Evolutionary conservation across 2,113 vertebrate species (phyloP).

Genomic region (Sander lucioperca): DNA sequence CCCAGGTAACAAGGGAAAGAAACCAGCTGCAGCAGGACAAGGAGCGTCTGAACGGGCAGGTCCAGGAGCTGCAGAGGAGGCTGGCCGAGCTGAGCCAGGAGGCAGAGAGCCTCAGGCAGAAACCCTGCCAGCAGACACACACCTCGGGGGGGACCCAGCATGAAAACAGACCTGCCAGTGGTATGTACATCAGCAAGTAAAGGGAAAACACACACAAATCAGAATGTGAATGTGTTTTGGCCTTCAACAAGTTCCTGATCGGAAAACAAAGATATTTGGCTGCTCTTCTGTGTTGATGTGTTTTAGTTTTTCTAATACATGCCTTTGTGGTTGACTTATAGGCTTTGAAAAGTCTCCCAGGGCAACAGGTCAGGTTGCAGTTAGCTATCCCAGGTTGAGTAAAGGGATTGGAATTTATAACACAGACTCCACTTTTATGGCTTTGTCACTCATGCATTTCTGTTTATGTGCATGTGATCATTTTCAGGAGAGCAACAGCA

Average conservation of each 20-base stretch:
- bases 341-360: slow-evolving; percentile 6
- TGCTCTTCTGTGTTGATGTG: not conserved
- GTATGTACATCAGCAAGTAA: slow-evolving; percentile 52
- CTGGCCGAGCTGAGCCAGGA: slow-evolving; percentile 66
- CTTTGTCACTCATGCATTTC: slow-evolving; percentile 42
- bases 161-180: slow-evolving; percentile 50
- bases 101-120: slow-evolving; percentile 65
- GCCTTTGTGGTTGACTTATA: not conserved
- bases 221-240: not conserved
- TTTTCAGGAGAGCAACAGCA: slow-evolving; percentile 19
- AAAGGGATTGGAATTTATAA: slow-evolving; percentile 65
- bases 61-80: slow-evolving; percentile 70
- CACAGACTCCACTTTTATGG: slow-evolving; percentile 43
- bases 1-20: slow-evolving; percentile 60
- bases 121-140: slow-evolving; percentile 49
- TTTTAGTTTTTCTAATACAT: not conserved
- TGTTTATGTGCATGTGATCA: slow-evolving; percentile 35
- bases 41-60: slow-evolving; percentile 62
- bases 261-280: not conserved
- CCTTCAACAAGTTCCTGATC: not conserved
- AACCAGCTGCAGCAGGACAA: slow-evolving; percentile 74
- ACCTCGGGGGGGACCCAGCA: slow-evolving; percentile 30
- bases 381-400: slow-evolving; percentile 33
- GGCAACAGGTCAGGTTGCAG: slow-evolving; percentile 40
- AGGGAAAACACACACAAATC: not conserved